These are phyloP conservation scores for Atractosteus spatula DNA, from an alignment of 2,113 vertebrate genomes.

Conservation along the genomic window DNA sequence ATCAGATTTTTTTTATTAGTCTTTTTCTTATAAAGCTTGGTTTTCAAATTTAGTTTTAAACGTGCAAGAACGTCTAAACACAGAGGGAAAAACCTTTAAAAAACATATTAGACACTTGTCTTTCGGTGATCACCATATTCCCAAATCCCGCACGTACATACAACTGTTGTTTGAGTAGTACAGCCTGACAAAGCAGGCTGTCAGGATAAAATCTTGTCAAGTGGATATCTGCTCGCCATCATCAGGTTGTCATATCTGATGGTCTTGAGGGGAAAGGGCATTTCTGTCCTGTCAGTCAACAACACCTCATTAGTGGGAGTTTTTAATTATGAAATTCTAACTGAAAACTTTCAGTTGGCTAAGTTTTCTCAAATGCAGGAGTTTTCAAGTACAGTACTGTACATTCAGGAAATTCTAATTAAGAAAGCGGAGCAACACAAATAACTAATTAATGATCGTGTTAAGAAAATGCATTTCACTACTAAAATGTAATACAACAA, in stretches of 20 bases:
- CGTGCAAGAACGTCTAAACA: too few species aligned
- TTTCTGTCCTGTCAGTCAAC: slow-evolving; percentile 29
- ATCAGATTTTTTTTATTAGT: too few species aligned
- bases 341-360: slow-evolving; percentile 8
- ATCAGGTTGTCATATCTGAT: slow-evolving; percentile 27
- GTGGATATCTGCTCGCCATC: slow-evolving; percentile 17
- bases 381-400: too few species aligned
- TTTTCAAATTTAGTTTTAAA: too few species aligned
- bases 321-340: slow-evolving; percentile 30
- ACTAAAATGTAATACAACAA: background rate
- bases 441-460: background rate
- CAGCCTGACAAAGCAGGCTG: slow-evolving; percentile 11
- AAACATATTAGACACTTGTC: too few species aligned
- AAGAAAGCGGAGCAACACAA: background rate
- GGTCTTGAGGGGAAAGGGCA: slow-evolving; percentile 23
- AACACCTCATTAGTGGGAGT: slow-evolving; percentile 27
- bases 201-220: slow-evolving; percentile 20
- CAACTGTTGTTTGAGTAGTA: background rate
- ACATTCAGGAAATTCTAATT: too few species aligned
- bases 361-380: background rate
- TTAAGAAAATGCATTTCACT: background rate
- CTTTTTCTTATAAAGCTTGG: too few species aligned
- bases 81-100: too few species aligned
- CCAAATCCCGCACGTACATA: background rate
- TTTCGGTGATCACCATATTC: too few species aligned